These are phyloP conservation scores for Fragum whitleyi DNA, from an alignment of 2,888 invertebrate species.

Conservation along the genomic window DNA sequence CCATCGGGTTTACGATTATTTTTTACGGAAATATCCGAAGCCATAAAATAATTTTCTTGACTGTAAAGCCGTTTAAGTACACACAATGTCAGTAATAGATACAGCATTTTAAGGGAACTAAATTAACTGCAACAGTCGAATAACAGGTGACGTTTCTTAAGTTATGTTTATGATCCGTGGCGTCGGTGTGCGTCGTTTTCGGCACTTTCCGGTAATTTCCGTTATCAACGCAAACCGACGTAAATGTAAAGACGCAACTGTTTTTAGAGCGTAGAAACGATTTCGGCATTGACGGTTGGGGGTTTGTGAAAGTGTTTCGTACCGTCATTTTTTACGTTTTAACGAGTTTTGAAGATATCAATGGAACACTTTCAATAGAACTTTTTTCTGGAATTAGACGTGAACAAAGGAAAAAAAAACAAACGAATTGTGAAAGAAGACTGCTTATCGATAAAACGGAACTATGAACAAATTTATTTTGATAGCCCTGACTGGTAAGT, in stretches of 20 bases:
- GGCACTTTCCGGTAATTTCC: not conserved
- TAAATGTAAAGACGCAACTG: not conserved
- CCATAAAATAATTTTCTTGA: not conserved
- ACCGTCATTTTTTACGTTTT: not conserved
- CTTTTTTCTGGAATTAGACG: not conserved
- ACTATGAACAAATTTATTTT: not conserved
- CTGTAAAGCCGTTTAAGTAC: not conserved
- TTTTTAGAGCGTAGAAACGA: not conserved
- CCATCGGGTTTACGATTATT: not conserved
- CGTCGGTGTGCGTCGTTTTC: not conserved
- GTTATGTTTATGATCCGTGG: not conserved
- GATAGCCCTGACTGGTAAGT: not conserved
- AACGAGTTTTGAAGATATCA: not conserved
- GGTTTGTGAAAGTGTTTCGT: not conserved
- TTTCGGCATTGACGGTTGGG: conserved; percentile 1
- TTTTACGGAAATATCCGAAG: not conserved
- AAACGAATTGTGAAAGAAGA: not conserved
- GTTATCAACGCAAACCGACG: not conserved
- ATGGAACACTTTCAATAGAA: not conserved
- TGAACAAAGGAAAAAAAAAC: not conserved
- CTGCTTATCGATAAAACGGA: not conserved
- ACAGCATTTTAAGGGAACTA: not conserved
- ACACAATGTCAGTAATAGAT: not conserved
- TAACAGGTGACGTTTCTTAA: not conserved
- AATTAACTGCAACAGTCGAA: too few species aligned